Percentiles rank a stretch among this genome's conserved stretches.
Conservation (phyloP, 2,888 invertebrate genomes). For the Hipparchia sbordonii region DNA sequence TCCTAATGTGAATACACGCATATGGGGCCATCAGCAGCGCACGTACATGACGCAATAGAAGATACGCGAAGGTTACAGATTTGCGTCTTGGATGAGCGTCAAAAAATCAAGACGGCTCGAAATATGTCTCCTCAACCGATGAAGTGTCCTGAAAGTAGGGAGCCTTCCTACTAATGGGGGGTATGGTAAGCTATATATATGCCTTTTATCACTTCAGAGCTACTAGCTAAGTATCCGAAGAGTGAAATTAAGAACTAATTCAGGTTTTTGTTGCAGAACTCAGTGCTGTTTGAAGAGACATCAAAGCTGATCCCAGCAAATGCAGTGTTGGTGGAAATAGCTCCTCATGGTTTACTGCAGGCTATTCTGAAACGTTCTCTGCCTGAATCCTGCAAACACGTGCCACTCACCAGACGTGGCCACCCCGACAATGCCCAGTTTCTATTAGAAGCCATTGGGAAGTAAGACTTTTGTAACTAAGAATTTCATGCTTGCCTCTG, state of each 20-base stretch:
- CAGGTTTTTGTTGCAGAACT: slow-evolving; percentile 69
- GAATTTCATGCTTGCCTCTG: background rate
- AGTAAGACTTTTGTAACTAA: slow-evolving; percentile 62
- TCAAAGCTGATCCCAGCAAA: slow-evolving; percentile 88
- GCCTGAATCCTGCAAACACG: slow-evolving; percentile 83
- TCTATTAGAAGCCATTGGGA: slow-evolving; percentile 84
- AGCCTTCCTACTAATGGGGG: too few relatives aligned
- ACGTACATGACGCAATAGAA: too few relatives aligned
- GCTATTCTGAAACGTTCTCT: slow-evolving; percentile 92
- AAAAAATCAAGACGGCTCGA: too few relatives aligned
- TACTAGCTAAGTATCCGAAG: background rate
- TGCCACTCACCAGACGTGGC: slow-evolving; percentile 88
- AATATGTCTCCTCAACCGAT: too few relatives aligned
- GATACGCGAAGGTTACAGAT: too few relatives aligned
- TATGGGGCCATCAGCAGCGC: too few relatives aligned
- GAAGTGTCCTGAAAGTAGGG: too few relatives aligned
- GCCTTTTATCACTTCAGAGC: too few relatives aligned
- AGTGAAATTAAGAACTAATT: background rate
- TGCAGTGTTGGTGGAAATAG: slow-evolving; percentile 93
- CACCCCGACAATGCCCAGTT: slow-evolving; percentile 83
- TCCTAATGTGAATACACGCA: too few relatives aligned
- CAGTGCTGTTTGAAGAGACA: slow-evolving; percentile 92
- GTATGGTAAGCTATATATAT: too few relatives aligned
- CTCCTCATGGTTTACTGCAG: slow-evolving; percentile 94
- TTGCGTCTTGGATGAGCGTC: too few relatives aligned